Evolutionary conservation across 2,888 invertebrate genomes (phyloP).

Genomic region (Oscheius myriophilus): DNA sequence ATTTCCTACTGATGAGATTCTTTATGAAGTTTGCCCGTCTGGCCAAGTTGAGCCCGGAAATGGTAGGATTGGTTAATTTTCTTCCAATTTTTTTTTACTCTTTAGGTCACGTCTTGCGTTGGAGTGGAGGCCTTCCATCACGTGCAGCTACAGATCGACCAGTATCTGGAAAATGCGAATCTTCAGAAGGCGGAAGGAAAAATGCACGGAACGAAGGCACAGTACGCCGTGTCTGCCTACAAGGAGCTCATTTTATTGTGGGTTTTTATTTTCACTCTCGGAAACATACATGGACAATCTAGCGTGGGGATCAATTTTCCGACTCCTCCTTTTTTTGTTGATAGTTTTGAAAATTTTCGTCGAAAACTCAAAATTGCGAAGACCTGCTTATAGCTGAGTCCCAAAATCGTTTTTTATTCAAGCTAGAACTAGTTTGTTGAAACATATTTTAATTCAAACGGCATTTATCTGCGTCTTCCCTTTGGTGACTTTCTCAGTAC

Average conservation of each 20-base stretch:
- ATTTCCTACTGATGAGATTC: conserved; percentile 49
- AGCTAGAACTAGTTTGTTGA: too few species aligned
- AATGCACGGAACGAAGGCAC: conserved; percentile 75
- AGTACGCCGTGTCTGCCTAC: conserved; percentile 83
- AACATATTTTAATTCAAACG: too few species aligned
- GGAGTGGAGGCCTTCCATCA: conserved; percentile 90
- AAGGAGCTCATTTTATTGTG: conserved; percentile 87
- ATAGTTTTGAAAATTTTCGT: too few species aligned
- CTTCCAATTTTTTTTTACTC: too few species aligned
- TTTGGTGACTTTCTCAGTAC: too few species aligned
- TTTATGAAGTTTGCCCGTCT: conserved; percentile 52
- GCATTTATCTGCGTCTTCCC: too few species aligned
- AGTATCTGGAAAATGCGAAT: conserved; percentile 47
- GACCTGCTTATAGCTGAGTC: too few species aligned
- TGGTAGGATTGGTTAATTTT: conserved; percentile 28
- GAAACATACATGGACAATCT: too few species aligned
- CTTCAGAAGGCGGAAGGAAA: conserved; percentile 76
- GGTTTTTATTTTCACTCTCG: conserved; percentile 40
- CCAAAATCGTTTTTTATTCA: too few species aligned
- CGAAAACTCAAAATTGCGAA: too few species aligned
- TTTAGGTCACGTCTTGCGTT: conserved; percentile 77
- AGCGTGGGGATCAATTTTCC: too few species aligned
- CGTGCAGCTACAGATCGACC: conserved; percentile 85
- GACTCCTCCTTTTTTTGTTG: too few species aligned
- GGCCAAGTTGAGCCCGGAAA: conserved; percentile 35